These are phyloP conservation scores for Operophtera brumata DNA, from an alignment of 2,888 invertebrate genomes.

Conservation along the genomic window DNA sequence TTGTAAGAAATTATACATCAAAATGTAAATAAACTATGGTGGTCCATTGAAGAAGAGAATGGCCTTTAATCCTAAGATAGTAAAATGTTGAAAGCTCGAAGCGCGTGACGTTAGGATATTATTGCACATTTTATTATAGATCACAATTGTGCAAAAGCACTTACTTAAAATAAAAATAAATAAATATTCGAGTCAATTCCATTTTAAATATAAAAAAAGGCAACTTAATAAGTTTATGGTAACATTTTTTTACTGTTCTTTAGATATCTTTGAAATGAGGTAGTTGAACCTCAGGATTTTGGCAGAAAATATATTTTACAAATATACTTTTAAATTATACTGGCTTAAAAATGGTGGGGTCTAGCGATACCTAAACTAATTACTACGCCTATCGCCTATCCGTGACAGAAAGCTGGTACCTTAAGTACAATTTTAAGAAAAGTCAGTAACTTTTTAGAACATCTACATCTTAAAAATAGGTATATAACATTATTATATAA, in stretches of 20 bases:
- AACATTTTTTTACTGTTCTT: conserved; percentile 26
- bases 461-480: conserved; percentile 60
- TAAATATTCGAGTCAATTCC: conserved; percentile 37
- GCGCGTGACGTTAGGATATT: conserved; percentile 48
- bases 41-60: conserved; percentile 46
- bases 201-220: conserved; percentile 17
- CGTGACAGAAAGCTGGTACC: conserved; percentile 49
- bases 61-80: conserved; percentile 42
- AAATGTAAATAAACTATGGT: conserved; percentile 31
- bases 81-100: conserved; percentile 50
- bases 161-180: conserved; percentile 41
- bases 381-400: conserved; percentile 35
- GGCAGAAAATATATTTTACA: conserved; percentile 32
- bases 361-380: conserved; percentile 76
- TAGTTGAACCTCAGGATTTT: conserved; percentile 31
- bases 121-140: conserved; percentile 53
- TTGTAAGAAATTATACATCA: conserved; percentile 25
- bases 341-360: conserved; percentile 56
- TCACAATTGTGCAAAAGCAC: conserved; percentile 59
- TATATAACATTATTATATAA: conserved; percentile 64
- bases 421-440: conserved; percentile 41
- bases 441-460: conserved; percentile 47
- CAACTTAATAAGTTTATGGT: conserved; percentile 28
- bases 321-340: conserved; percentile 39
- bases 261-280: conserved; percentile 31